Evolutionary conservation across 2,113 vertebrate species (phyloP).

Genomic region (Prionailurus bengalensis): DNA sequence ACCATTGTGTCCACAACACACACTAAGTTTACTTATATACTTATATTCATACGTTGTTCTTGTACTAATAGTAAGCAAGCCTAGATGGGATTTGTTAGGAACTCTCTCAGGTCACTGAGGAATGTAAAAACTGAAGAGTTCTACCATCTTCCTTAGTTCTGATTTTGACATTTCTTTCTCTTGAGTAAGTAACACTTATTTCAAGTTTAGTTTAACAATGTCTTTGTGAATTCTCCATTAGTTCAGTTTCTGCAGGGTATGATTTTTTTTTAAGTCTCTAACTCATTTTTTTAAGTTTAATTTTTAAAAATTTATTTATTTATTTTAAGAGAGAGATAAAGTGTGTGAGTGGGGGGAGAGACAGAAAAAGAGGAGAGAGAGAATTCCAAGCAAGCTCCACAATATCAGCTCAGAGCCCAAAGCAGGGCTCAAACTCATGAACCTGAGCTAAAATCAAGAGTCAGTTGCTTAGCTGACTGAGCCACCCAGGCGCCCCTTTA

Average conservation of each 20-base stretch:
- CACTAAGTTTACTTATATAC: neutral
- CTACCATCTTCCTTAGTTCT: neutral
- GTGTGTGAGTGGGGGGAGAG: too few species aligned
- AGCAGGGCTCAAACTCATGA: too few species aligned
- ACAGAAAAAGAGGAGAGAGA: too few species aligned
- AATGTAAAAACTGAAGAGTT: neutral
- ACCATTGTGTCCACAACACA: neutral
- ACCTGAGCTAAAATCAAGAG: too few species aligned
- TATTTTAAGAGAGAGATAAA: too few species aligned
- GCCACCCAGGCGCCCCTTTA: neutral
- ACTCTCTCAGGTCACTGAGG: neutral
- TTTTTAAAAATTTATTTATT: too few species aligned
- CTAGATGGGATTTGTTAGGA: neutral
- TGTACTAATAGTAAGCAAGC: neutral
- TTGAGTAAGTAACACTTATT: neutral
- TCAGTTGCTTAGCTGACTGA: too few species aligned
- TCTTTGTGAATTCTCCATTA: neutral
- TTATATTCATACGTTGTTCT: neutral
- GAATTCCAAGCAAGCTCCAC: too few species aligned
- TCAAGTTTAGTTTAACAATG: neutral
- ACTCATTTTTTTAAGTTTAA: neutral
- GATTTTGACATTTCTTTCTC: neutral
- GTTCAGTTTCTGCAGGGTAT: neutral
- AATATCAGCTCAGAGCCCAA: too few species aligned
- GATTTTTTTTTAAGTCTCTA: neutral